Evolutionary conservation across 1,140 invertebrate genomes (phyloP), one percentile per base, ranked within the genome.

Genomic region (Lanistes nyassanus): DNA sequence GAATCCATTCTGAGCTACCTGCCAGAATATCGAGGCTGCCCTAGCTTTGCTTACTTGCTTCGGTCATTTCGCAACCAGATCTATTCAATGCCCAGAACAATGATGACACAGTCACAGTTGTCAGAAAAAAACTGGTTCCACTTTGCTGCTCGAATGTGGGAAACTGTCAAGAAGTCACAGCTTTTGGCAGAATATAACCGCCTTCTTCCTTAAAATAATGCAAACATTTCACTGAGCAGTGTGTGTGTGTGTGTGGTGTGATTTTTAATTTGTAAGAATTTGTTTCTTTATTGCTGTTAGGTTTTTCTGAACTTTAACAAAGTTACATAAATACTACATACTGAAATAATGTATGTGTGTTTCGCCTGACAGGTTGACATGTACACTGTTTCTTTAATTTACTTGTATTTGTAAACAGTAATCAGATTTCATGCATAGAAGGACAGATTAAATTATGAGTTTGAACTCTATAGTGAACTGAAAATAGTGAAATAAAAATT

Each of bases 161-260:
- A 96, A 74, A 92, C 92, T 23, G 93, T 95, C 11, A 94, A 94
- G 80, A 96, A 96, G 83, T 95, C 94, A 80, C 93, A 93, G 55
- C 92, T 95, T 77, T 94, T 94, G 83, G 92, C 94, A 69, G 94
- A 96, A 85, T 96, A 96, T 85, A 94, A 93, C 80, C 91, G 94
- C 88, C 90, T 95, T 72, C 90, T 95, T 85, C 93, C 94, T 39
- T 94, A 72, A 51, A 60, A 2, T 29, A 55, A 31, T 36, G 47
- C 16, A 13, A 21, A 47, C 31, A n/a, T n/a, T 42, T n/a, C 34
- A 29, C 26, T 66, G 21, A 36, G 4, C 21, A 23, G 67, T 69
- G 67, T 37, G 34, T 69, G 67, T 67, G 62, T 65, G 74, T 62
- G 71, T 37, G 29, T 74, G n/a, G 62, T 47, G 31, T 69, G 39